These are phyloP conservation scores for Oncorhynchus kisutch DNA, from an alignment of 2,113 vertebrate species.

Conservation along the genomic window DNA sequence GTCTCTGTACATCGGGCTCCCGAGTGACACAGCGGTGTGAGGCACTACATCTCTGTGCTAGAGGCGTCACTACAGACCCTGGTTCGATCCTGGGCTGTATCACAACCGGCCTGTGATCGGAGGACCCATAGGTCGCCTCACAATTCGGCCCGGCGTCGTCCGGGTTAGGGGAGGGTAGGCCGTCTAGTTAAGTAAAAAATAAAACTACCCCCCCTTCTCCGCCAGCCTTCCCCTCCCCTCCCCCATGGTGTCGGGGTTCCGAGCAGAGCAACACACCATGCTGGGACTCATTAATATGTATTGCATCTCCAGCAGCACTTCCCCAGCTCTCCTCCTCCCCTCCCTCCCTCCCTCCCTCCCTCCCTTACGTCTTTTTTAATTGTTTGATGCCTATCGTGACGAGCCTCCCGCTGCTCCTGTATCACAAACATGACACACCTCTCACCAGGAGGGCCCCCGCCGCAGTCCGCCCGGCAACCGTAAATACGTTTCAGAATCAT, in stretches of 20 bases:
- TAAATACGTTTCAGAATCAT: slow-evolving; percentile 39
- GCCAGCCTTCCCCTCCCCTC: too few species aligned
- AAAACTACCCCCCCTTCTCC: fast-evolving
- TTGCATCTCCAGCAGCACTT: slow-evolving; percentile 13
- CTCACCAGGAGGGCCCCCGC: neutral
- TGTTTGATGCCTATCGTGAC: slow-evolving; percentile 47
- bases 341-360: too few species aligned
- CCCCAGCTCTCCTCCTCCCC: slow-evolving; percentile 27
- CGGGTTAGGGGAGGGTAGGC: too few species aligned
- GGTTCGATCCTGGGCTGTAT: too few species aligned
- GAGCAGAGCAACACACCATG: slow-evolving; percentile 34
- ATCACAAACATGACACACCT: slow-evolving; percentile 39
- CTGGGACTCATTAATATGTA: slow-evolving; percentile 59
- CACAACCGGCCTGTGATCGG: too few species aligned
- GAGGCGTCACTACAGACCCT: too few species aligned
- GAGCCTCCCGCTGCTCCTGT: slow-evolving; percentile 41
- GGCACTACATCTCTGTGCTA: too few species aligned
- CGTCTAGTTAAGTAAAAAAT: too few species aligned
- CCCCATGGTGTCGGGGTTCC: neutral
- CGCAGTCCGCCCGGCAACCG: neutral
- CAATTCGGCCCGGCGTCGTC: too few species aligned
- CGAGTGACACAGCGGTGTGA: too few species aligned
- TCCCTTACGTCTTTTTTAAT: slow-evolving; percentile 33
- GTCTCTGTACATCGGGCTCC: neutral
- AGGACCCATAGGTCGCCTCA: too few species aligned